phyloP scores from a whole-genome alignment of 2,888 invertebrate species.

The Drosophila buzzatii region DNA sequence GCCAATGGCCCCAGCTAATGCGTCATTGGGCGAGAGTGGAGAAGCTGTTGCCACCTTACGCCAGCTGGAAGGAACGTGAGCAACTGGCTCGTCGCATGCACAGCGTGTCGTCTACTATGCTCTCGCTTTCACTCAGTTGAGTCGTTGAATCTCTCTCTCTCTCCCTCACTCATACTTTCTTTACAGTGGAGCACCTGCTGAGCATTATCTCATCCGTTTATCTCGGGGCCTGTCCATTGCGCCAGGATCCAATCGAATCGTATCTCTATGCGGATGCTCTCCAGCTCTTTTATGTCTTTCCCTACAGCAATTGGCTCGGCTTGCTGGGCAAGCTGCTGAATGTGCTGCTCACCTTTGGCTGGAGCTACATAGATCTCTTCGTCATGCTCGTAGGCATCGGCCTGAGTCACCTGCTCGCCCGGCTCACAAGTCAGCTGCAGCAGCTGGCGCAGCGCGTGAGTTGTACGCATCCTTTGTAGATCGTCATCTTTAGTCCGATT shows the following conservation, averaged over 20 bases:
- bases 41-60: slow-evolving; percentile 62
- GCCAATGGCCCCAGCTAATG: slow-evolving; percentile 82
- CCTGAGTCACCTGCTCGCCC: slow-evolving; percentile 88
- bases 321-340: slow-evolving; percentile 85
- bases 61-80: slow-evolving; percentile 58
- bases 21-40: slow-evolving; percentile 80
- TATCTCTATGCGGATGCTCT: slow-evolving; percentile 63
- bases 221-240: slow-evolving; percentile 76
- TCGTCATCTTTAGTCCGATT: background rate
- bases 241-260: slow-evolving; percentile 79
- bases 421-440: slow-evolving; percentile 86
- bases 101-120: slow-evolving; percentile 66
- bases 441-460: slow-evolving; percentile 41
- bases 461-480: background rate
- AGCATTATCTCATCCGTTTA: slow-evolving; percentile 81
- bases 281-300: slow-evolving; percentile 77
- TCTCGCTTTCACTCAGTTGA: slow-evolving; percentile 78
- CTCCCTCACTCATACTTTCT: background rate
- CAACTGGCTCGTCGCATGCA: slow-evolving; percentile 66
- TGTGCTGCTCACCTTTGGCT: slow-evolving; percentile 88
- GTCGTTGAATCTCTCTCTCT: slow-evolving; percentile 1
- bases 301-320: slow-evolving; percentile 78
- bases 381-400: slow-evolving; percentile 90
- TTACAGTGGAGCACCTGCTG: slow-evolving; percentile 82
- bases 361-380: slow-evolving; percentile 91